A percentile compares a stretch with the other conserved stretches of the same genome.
phyloP scores from a whole-genome alignment of 2,797 vertebrate genomes.

The Dromococcyx pavoninus region DNA sequence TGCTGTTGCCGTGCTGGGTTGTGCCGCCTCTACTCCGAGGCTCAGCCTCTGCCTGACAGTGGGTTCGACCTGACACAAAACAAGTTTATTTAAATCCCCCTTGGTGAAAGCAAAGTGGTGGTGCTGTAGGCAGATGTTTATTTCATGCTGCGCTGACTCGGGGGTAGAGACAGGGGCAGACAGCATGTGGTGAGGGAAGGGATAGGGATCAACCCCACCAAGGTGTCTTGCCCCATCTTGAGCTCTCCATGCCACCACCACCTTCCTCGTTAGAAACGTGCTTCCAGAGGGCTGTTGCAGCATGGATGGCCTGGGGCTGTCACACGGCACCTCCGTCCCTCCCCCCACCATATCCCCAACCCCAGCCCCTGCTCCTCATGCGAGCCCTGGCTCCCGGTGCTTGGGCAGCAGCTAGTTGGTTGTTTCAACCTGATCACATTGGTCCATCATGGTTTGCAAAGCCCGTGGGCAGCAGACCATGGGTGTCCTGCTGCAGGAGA shows the following conservation, averaged over 20 bases:
- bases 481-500: not conserved
- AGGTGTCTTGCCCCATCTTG: not conserved
- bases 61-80: not conserved
- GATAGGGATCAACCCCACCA: not conserved
- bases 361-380: fast-evolving
- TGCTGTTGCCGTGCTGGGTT: fast-evolving
- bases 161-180: not conserved
- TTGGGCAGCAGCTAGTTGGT: not conserved
- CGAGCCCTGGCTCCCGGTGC: not conserved
- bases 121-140: not conserved
- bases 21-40: not conserved
- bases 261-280: not conserved
- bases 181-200: not conserved
- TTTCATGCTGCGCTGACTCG: not conserved
- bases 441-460: not conserved
- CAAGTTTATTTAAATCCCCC: not conserved
- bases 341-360: not conserved
- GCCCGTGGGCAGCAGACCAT: fast-evolving
- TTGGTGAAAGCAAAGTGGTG: not conserved
- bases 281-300: not conserved
- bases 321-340: fast-evolving
- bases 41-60: not conserved
- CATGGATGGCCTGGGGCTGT: not conserved
- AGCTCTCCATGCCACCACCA: not conserved
- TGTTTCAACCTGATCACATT: not conserved